These are phyloP conservation scores for Hydrozoanthus gracilis DNA, from an alignment of 92 coral and sea anemone genomes.

Conservation along the genomic window DNA sequence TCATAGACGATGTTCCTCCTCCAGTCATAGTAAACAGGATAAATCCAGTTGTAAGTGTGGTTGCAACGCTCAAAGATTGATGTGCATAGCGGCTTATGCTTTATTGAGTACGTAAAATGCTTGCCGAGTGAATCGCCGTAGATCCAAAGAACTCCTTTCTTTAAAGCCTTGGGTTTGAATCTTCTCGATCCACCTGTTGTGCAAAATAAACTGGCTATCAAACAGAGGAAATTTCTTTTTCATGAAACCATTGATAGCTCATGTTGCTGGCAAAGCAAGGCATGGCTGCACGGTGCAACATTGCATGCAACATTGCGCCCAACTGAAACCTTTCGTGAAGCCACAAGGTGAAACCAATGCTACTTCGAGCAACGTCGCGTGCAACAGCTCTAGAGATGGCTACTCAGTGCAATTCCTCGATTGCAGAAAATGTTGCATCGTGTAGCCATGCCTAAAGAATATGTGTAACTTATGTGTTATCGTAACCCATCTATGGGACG, in stretches of 20 bases:
- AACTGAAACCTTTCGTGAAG: no score
- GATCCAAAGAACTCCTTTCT: conserved; percentile 48
- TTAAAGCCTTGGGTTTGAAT: conserved; percentile 3
- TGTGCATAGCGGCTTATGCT: conserved; percentile 45
- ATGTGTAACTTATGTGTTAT: no score
- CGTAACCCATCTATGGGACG: no score
- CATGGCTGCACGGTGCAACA: neutral
- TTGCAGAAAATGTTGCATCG: no score
- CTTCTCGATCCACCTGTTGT: conserved; percentile 6
- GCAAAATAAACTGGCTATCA: neutral
- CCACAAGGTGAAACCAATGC: no score
- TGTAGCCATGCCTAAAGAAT: no score
- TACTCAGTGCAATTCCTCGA: no score
- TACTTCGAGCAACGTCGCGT: no score
- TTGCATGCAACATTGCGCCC: no score
- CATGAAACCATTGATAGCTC: neutral
- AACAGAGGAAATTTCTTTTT: neutral
- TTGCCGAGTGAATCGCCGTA: conserved; percentile 73
- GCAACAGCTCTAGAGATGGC: no score
- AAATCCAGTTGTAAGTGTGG: conserved; percentile 70
- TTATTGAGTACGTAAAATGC: conserved; percentile 57
- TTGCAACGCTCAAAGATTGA: conserved; percentile 53
- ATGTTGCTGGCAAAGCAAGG: neutral
- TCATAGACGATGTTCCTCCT: conserved; percentile 44
- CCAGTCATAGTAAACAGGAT: conserved; percentile 37